Percentiles rank a stretch among this genome's conserved stretches.
Conservation (phyloP, 2,888 invertebrate species). For the Platycnemis pennipes region DNA sequence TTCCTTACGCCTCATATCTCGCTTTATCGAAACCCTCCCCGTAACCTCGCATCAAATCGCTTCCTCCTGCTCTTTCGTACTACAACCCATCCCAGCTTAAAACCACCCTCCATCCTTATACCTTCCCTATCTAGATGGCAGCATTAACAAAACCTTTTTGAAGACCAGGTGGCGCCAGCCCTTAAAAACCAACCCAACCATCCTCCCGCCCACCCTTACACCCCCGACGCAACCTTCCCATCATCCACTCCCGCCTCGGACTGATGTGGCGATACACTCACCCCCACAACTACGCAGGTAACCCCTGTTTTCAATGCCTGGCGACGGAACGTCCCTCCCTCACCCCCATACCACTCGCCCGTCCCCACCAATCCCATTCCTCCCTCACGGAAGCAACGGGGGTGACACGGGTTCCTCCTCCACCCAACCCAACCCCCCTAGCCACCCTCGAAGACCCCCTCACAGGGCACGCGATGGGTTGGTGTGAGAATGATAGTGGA, state of each 20-base stretch:
- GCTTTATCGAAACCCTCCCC: background rate
- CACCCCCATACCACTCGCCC: background rate
- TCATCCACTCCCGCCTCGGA: background rate
- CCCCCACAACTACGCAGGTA: background rate
- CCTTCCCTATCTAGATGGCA: background rate
- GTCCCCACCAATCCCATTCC: background rate
- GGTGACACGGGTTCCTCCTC: background rate
- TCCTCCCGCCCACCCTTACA: background rate
- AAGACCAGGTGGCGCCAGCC: background rate
- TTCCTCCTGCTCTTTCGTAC: background rate
- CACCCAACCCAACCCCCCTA: background rate
- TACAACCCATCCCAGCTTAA: background rate
- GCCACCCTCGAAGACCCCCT: too few species aligned
- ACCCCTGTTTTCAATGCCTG: background rate
- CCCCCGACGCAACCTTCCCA: background rate
- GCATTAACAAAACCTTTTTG: constrained; percentile 21
- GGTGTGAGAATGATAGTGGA: too few species aligned
- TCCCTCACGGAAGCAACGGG: background rate
- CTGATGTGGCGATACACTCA: background rate
- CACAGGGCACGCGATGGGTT: too few species aligned
- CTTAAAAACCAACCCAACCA: constrained; percentile 5
- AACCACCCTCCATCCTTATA: background rate
- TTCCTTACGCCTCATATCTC: background rate
- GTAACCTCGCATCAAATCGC: background rate
- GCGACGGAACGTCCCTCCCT: background rate